Evolutionary conservation across 2,113 vertebrate species (phyloP).

Genomic region (Athene cunicularia): DNA sequence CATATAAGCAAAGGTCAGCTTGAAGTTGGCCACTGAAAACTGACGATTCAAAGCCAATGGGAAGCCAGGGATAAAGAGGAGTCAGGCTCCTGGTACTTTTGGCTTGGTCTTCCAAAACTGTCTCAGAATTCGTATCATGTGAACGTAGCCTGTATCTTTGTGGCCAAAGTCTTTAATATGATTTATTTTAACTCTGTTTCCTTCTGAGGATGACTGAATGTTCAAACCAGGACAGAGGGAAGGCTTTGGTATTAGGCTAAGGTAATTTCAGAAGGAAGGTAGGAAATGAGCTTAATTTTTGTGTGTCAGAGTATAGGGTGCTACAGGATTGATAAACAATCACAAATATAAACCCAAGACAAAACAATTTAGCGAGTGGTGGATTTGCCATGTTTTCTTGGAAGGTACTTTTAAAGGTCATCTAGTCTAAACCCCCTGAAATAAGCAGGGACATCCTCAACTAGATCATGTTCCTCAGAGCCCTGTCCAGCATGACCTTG

Average conservation of each 20-base stretch:
- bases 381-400: neutral
- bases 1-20: neutral
- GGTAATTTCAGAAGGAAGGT: neutral
- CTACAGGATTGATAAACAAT: neutral
- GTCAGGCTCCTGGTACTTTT: neutral
- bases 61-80: neutral
- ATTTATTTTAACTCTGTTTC: neutral
- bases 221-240: neutral
- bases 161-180: neutral
- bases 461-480: neutral
- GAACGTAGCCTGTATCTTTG: neutral
- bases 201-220: neutral
- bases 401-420: neutral
- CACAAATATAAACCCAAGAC: neutral
- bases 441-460: neutral
- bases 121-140: neutral
- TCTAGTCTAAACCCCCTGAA: neutral
- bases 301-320: neutral
- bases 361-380: neutral
- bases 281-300: neutral
- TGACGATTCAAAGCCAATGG: neutral
- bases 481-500: accelerated
- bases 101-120: neutral
- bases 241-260: neutral
- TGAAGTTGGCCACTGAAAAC: neutral